A percentile compares a stretch with the other conserved stretches of the same genome.
Evolutionary conservation across 2,797 vertebrate genomes (phyloP).

Genomic region (Eidolon dupreanum): DNA sequence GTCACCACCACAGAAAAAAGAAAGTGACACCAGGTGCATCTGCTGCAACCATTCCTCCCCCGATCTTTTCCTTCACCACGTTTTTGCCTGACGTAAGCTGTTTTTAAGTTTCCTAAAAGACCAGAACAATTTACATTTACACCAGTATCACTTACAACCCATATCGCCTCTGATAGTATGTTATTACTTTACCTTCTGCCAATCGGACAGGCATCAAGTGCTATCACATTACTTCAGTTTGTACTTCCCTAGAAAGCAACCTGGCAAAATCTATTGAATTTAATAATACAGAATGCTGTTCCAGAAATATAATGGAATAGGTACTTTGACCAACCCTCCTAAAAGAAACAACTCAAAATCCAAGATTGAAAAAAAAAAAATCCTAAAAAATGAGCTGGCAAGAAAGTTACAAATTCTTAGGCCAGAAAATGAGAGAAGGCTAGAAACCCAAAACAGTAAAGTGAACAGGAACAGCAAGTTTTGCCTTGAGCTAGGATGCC

Average conservation of each 20-base stretch:
- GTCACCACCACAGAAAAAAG: background rate
- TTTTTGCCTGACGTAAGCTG: background rate
- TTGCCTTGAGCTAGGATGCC: background rate
- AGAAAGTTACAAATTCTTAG: slow-evolving; percentile 7
- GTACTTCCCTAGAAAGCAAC: slow-evolving; percentile 51
- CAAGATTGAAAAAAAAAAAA: background rate
- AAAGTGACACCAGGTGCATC: background rate
- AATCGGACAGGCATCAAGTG: background rate
- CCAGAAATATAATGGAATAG: background rate
- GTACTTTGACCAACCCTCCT: background rate
- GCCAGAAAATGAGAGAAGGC: background rate
- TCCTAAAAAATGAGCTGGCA: background rate
- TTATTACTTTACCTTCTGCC: slow-evolving; percentile 40
- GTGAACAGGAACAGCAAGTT: background rate
- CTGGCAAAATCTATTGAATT: background rate
- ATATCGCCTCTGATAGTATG: background rate
- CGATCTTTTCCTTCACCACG: background rate
- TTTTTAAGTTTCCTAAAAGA: slow-evolving; percentile 16
- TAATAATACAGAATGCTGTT: background rate
- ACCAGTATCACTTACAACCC: background rate
- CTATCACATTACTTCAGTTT: background rate
- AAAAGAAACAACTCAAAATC: slow-evolving; percentile 42
- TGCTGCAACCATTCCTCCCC: background rate
- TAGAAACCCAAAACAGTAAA: background rate
- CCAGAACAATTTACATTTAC: background rate